Evolutionary conservation across 2,113 vertebrate genomes (phyloP).

Genomic region (Leptobrachium leishanense): DNA sequence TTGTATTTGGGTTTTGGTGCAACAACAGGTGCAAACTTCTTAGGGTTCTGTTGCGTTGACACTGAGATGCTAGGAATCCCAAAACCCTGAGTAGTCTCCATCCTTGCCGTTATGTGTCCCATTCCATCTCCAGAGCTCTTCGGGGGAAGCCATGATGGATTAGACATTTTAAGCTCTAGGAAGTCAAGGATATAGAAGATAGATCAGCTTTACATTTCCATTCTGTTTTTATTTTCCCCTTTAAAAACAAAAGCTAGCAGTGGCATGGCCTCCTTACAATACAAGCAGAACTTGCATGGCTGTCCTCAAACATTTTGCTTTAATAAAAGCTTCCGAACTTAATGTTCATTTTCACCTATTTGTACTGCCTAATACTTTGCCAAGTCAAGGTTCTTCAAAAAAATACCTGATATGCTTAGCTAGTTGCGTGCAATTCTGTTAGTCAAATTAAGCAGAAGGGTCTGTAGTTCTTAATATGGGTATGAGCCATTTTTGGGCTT

Average conservation of each 20-base stretch:
- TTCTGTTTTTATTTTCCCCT: neutral
- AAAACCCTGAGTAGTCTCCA: slow-evolving; percentile 92
- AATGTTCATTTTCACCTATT: too few relatives aligned
- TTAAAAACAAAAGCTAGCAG: neutral
- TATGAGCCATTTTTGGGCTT: too few relatives aligned
- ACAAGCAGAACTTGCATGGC: too few relatives aligned
- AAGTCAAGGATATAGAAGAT: neutral
- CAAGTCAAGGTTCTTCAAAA: too few relatives aligned
- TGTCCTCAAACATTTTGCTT: too few relatives aligned
- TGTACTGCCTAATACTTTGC: too few relatives aligned
- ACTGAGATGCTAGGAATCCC: slow-evolving; percentile 89
- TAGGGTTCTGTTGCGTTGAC: slow-evolving; percentile 89
- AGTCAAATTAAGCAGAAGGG: too few relatives aligned
- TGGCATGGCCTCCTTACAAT: too few relatives aligned
- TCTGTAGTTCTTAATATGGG: too few relatives aligned
- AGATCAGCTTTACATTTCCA: neutral
- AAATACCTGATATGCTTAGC: too few relatives aligned
- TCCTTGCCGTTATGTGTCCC: slow-evolving; percentile 86
- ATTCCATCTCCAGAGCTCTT: slow-evolving; percentile 73
- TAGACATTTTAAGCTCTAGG: slow-evolving; percentile 72
- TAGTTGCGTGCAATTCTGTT: too few relatives aligned
- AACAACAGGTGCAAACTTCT: slow-evolving; percentile 93
- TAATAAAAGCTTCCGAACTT: too few relatives aligned
- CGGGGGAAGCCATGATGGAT: slow-evolving; percentile 79
- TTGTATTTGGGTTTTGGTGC: slow-evolving; percentile 97